phyloP scores from a whole-genome alignment of 2,888 invertebrate genomes.

The Drosophila dives region DNA sequence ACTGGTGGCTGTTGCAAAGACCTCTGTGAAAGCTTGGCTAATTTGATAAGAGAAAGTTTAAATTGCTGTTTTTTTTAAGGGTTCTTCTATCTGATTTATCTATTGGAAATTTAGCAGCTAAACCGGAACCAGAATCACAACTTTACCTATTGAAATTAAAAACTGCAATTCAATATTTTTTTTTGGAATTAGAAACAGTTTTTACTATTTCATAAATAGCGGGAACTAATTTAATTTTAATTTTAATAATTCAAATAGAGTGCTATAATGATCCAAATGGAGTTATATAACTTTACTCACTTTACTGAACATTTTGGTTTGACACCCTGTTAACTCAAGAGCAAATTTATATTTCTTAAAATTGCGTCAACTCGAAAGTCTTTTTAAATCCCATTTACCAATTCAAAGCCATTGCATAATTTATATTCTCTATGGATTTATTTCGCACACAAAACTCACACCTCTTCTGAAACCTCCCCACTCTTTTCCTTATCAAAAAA shows the following conservation, averaged over 20 bases:
- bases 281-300: not conserved
- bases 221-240: no score
- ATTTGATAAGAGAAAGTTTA: not conserved
- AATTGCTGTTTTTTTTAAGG: accelerated
- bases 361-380: not conserved
- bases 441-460: not conserved
- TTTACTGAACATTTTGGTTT: not conserved
- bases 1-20: not conserved
- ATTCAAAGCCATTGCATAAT: not conserved
- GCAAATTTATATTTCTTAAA: not conserved
- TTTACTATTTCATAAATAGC: not conserved
- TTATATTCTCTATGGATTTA: not conserved
- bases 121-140: not conserved
- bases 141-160: not conserved
- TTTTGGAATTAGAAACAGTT: not conserved
- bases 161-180: not conserved
- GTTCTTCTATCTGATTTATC: no score
- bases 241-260: no score
- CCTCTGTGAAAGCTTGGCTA: not conserved
- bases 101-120: not conserved
- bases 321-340: not conserved
- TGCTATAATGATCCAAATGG: no score
- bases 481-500: not conserved
- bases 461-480: not conserved
- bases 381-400: not conserved